Base-by-base conservation (phyloP, 2,888 invertebrate genomes). In the Sarcophaga rosellei region DNA sequence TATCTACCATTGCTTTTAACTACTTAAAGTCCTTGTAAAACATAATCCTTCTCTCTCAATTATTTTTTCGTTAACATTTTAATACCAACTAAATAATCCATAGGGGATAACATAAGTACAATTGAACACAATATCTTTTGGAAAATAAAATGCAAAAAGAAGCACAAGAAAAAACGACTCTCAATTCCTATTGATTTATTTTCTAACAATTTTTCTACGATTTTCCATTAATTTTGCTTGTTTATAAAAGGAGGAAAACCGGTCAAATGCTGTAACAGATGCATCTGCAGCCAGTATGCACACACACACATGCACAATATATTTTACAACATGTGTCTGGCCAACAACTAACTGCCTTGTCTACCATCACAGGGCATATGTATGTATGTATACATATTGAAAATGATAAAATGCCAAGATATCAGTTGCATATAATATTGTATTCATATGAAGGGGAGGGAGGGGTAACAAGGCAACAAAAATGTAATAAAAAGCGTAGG, bases 401-500 rank as follows among this genome's bases (percentile, higher is more conserved):
- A 83, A 80, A 69, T 80, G 77, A 81, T 86, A 83, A 83, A 74
- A 80, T 21, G 44, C 15, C 23, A n/a, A 74, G 69, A 53, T 77
- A 72, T 44, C 12, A 25, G 72, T 44, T 57, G 57, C 21, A 5
- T 63, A 81, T 47, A 68, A 79, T 63, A 82, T 35, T 35, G 35
- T 35, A 35, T 73, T 68, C 62, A 82, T 76, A 59, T 25, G 44
- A 8, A 15, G 15, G 53, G 53, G 17, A 4, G 3, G 3, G 17
- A 4, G 15, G 53, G n/a, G n/a, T n/a, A n/a, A n/a, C n/a, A n/a
- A n/a, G 79, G 62, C 8, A 63, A 57, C 8, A 82, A 59, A 62
- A 82, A 73, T 63, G 15, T 35, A 61, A 61, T 70, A 77, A 23
- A 25, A 66, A 61, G 45, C 62, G 66, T 76, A 79, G 77, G 82